Evolutionary conservation across 2,888 invertebrate genomes (phyloP).

Genomic region (Diachrysia chrysitis): DNA sequence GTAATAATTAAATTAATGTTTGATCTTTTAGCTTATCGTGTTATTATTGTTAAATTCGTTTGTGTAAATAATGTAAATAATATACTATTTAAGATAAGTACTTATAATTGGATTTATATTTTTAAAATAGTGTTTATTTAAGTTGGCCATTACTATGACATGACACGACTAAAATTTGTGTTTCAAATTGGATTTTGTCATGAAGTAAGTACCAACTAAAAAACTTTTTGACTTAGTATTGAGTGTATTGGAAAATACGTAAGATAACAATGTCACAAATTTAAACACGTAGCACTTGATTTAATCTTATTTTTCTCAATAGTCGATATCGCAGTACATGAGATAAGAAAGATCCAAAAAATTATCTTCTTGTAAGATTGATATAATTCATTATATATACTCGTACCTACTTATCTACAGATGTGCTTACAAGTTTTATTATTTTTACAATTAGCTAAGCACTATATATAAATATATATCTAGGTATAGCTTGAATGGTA

Average conservation of each 20-base stretch:
- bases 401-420: too few relatives aligned
- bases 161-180: too few relatives aligned
- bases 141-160: too few relatives aligned
- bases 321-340: not conserved
- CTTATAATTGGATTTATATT: not conserved
- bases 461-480: too few relatives aligned
- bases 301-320: not conserved
- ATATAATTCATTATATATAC: too few relatives aligned
- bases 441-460: not conserved
- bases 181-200: too few relatives aligned
- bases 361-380: not conserved
- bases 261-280: not conserved
- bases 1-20: not conserved
- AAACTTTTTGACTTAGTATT: too few relatives aligned
- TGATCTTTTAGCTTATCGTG: constrained; percentile 18
- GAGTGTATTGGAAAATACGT: not conserved
- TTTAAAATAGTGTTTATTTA: too few relatives aligned
- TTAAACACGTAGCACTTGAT: not conserved
- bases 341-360: not conserved
- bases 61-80: not conserved
- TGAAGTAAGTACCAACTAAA: too few relatives aligned
- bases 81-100: too few relatives aligned
- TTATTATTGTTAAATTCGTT: not conserved
- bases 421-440: not conserved
- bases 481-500: too few relatives aligned